These are phyloP conservation scores for Emydura subglobosa DNA, from an alignment of 2,113 vertebrate genomes.

Conservation along the genomic window DNA sequence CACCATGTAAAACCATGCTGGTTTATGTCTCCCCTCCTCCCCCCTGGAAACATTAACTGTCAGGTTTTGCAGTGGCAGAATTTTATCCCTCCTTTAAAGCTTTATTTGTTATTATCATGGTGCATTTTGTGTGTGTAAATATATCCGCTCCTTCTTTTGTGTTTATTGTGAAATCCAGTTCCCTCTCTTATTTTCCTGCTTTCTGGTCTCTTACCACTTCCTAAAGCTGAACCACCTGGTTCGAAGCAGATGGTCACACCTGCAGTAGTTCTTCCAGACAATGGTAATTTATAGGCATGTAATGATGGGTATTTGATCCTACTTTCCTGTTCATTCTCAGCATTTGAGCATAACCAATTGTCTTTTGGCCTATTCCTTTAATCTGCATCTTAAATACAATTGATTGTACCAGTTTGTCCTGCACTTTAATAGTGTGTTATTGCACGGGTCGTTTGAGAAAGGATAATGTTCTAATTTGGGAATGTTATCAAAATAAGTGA, in stretches of 20 bases:
- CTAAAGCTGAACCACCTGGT: not conserved
- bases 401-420: fast-evolving
- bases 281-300: not conserved
- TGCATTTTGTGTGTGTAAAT: not conserved
- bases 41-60: not conserved
- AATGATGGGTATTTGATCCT: not conserved
- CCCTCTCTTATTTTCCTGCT: not conserved
- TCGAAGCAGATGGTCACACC: not conserved
- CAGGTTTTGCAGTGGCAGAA: not conserved
- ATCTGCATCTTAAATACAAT: too few species aligned
- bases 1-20: not conserved
- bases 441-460: not conserved
- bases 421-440: fast-evolving
- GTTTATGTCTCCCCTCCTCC: not conserved
- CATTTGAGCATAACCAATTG: not conserved
- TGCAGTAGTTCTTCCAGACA: not conserved
- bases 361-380: not conserved
- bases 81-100: not conserved
- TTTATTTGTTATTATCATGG: not conserved
- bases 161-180: not conserved
- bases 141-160: not conserved
- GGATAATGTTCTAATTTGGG: fast-evolving
- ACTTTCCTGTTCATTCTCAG: not conserved
- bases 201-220: not conserved
- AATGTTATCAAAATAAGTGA: fast-evolving